Percentiles rank a stretch among this genome's conserved stretches.
phyloP scores from a whole-genome alignment of 2,888 invertebrate genomes.

The Philopedon plagiatum region DNA sequence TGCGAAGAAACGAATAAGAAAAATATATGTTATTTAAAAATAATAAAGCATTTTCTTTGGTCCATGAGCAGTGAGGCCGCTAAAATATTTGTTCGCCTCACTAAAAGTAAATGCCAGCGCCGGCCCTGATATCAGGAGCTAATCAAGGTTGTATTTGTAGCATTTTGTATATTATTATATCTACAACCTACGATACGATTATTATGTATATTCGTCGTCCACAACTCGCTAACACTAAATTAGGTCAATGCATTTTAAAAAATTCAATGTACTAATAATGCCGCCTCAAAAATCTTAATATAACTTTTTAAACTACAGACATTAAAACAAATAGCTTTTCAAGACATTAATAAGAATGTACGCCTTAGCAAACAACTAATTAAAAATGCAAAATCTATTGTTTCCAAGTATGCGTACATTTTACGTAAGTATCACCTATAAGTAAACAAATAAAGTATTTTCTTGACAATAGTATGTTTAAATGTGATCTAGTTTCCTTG shows the following conservation, averaged over 20 bases:
- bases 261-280: background rate
- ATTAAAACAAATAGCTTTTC: conserved; percentile 9
- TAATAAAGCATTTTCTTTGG: no score
- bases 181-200: no score
- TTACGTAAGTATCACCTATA: background rate
- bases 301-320: background rate
- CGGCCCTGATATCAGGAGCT: no score
- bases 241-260: background rate
- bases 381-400: conserved; percentile 10
- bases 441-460: conserved; percentile 13
- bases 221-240: no score
- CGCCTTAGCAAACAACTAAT: conserved; percentile 1
- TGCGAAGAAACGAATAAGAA: no score
- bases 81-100: no score
- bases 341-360: conserved; percentile 1
- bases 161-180: no score
- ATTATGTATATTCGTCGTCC: no score
- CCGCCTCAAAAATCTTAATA: background rate
- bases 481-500: conserved; percentile 11
- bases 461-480: background rate
- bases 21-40: no score
- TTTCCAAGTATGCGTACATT: conserved; percentile 9
- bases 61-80: no score
- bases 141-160: no score
- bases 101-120: no score